Evolutionary conservation across 1,140 invertebrate species (phyloP), one percentile per base, ranked within the genome.

Genomic region (Neoseiulus cucumeris): DNA sequence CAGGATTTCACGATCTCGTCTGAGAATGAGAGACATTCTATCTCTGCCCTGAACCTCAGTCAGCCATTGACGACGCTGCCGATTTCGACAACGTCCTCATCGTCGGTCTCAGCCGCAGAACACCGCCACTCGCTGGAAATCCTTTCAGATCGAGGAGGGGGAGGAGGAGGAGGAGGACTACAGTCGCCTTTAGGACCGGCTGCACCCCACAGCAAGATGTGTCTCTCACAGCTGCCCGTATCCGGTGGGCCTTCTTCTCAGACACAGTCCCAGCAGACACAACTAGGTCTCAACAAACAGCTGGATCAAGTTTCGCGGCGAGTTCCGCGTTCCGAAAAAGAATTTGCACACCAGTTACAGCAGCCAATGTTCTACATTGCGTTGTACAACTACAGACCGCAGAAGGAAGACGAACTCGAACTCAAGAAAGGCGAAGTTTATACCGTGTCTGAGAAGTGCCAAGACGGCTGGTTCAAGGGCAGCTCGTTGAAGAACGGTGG

Each of bases 381-480:
- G 0, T 74, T 95, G 0, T 95, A 92, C 76, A 85, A 88, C 0
- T 97, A 96, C 73, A 86, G 86, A 71, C 91, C 91, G 4, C 85
- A 90, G 72, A 93, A 95, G 75, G 79, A 83, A 0, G 89, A 96
- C 76, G 91, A 97, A 74, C 77, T 97, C 42, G 90, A 94, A 73
- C 75, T 97, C 29, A 83, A 83, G 70, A 91, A 93, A 76, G 89
- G 88, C 66, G 86, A 87, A 71, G 82, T 93, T 66, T 91, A 96
- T 72, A 88, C 87, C 75, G 91, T 96, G 14, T 87, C 85, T 67
- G 91, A 96, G 77, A 82, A 87, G 41, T 94, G 91, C 76, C 87
- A 93, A 70, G 92, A 97, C 77, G 92, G 91, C 22, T 97, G 92
- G 92, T 95, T 84, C 74, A 94, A 95, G 74, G 92, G 92, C 0